phyloP scores from a whole-genome alignment of 1,140 invertebrate species.

The Trissolcus basalis region DNA sequence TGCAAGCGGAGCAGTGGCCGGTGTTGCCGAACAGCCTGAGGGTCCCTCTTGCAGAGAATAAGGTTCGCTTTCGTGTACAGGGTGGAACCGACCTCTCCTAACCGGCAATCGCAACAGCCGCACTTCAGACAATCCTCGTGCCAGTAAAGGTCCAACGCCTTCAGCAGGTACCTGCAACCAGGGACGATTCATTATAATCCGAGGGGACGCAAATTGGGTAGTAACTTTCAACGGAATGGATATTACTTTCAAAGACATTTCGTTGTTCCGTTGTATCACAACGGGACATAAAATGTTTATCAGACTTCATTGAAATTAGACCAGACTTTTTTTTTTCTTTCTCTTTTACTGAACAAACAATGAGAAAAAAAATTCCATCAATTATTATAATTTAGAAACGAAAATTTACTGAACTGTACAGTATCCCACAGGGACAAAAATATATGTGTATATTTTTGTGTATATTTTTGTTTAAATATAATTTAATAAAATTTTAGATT shows the following conservation, averaged over 20 bases:
- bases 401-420: too few relatives aligned
- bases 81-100: slow-evolving; percentile 98
- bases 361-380: too few relatives aligned
- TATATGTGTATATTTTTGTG: too few relatives aligned
- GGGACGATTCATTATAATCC: slow-evolving; percentile 43
- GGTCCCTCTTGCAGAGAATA: slow-evolving; percentile 96
- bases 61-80: slow-evolving; percentile 97
- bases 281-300: slow-evolving; percentile 42
- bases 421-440: too few relatives aligned
- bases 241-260: slow-evolving; percentile 49
- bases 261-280: slow-evolving; percentile 8
- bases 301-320: slow-evolving; percentile 39
- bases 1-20: slow-evolving; percentile 95
- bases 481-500: too few relatives aligned
- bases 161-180: slow-evolving; percentile 80
- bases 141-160: slow-evolving; percentile 95
- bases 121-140: slow-evolving; percentile 99
- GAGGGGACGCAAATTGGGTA: slow-evolving; percentile 44
- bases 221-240: slow-evolving; percentile 41
- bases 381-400: too few relatives aligned
- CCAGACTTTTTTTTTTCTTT: too few relatives aligned
- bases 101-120: slow-evolving; percentile 96
- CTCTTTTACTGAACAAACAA: too few relatives aligned
- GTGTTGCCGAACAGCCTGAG: slow-evolving; percentile 94
- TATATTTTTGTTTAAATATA: too few relatives aligned